Base-by-base conservation (phyloP, 2,888 invertebrate species). In the Chymomyza procnemis region DNA sequence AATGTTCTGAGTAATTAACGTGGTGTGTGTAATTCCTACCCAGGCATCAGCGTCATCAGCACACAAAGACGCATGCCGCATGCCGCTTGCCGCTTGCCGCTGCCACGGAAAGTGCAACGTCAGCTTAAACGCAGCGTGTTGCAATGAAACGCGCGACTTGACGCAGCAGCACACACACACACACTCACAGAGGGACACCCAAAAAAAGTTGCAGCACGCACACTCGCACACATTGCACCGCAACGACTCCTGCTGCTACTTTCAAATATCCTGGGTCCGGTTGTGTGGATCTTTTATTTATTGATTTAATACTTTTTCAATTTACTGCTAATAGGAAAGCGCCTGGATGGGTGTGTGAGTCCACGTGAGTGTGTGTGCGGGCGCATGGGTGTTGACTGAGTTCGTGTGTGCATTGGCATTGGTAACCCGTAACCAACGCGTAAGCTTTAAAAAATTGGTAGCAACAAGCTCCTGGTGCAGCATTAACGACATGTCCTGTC, bases 1-100 rank as follows among this genome's bases (percentile, higher is more conserved):
- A 82, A 85, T 82, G 81, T 82, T 82, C 82, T 85, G 83, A 82
- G 81, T 82, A 82, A 82, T 82, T 82, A 82, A 82, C 81, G 85
- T 85, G 78, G 82, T 83, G 82, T 76, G 80, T 85, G 80, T 80
- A 82, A 78, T 82, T 82, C 82, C 81, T 82, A 61, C 63, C 46
- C 58, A 60, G 34, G n/a, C n/a, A n/a, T n/a, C n/a, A n/a, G n/a
- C n/a, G n/a, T n/a, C 14, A 34, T 30, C 55, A 26, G 26, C 26
- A 26, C 26, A 26, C 9, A 22, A 19, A 18, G 55, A 18, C n/a
- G n/a, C n/a, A n/a, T n/a, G n/a, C n/a, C n/a, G n/a, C 6, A 18
- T 55, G 19, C 19, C 55, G n/a, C 18, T 55, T 3, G 3, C 30
- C 26, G 34, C 16, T 34, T 65, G 34, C n/a, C 14, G 57, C 14